Evolutionary conservation across 2,113 vertebrate genomes (phyloP), one percentile per base, ranked within the genome.

Genomic region (Oceanites oceanicus): DNA sequence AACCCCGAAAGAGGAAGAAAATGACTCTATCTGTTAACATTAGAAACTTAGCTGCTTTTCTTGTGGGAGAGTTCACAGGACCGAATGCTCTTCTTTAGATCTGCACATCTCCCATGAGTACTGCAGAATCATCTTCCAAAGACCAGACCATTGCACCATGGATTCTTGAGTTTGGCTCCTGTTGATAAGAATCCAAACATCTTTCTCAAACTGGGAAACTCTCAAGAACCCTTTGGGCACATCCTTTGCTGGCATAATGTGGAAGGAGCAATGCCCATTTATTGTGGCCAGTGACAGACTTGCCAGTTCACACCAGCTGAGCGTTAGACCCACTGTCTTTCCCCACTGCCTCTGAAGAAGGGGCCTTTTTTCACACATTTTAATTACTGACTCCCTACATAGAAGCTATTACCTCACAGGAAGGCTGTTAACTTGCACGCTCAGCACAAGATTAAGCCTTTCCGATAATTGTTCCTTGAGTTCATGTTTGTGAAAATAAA

Each of bases 401-500:
- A n/a, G 85, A 92, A 92, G 81, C 47, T 94, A 49, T 96, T 97
- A 89, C 83, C 84, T 88, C 62, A 55, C 77, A 96, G 81, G 55
- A 83, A 94, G 73, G 36, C 72, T 20, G 11, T 92, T 97, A 93
- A 72, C 93, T 78, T 76, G 50, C 84, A 61, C 4, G 3, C 73
- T 72, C 77, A 56, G 68, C 78, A 86, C 83, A 93, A 96, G 92
- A 80, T 77, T 63, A 90, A 89, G 67, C 75, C 78, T 93, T 88
- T 91, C 87, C 14, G 74, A 93, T 97, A 97, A 97, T 88, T 96
- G 70, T 86, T 90, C 71, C 80, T 65, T 47, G 92, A 95, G 45
- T 90, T 93, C 72, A 61, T 40, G 49, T 79, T 96, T 96, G 85
- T 78, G 73, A 96, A 97, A 98, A 94, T 55, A 96, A 96, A 75